Evolutionary conservation across 2,113 vertebrate species (phyloP), one percentile per base, ranked within the genome.

Genomic region (Pseudopodoces humilis): DNA sequence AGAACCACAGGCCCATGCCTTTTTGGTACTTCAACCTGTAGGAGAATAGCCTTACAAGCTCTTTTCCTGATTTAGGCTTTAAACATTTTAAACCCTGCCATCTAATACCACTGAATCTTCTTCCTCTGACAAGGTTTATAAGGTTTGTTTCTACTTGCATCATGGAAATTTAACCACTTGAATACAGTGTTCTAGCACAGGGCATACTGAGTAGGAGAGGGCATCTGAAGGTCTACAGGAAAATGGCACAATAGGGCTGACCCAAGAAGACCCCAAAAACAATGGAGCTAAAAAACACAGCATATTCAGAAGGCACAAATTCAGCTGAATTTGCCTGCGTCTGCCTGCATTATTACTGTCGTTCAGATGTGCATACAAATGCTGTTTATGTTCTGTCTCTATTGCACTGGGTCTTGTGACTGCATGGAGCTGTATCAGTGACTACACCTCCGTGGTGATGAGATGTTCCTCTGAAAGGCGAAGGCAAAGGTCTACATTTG

Each of bases 401-500:
- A 0, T 28, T 67, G 31, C 62, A 21, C 27, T 8, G 22, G 11
- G 35, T 60, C 70, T 81, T 63, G 39, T 75, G 69, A 64, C 50
- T 82, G 63, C 10, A 30, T 8, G 33, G 68, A 70, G n/a, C 50
- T 72, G 30, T 31, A 49, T 7, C 47, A 62, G 15, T 64, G 65
- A 76, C 0, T 0, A 74, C 46, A 83, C 5, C 37, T 47, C 76
- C 13, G 1, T 1, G 16, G 13, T 0, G 33, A 27, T 47, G 39
- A 35, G 41, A 56, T 44, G 10, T 21, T 77, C 30, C 59, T 80
- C 53, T 62, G 46, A 72, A 75, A 91, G 27, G 22, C 3, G 5
- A 84, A 76, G 41, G n/a, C n/a, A 94, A 63, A 90, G 27, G 27
- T 63, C 44, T 68, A 1, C 46, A 44, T 43, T 50, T 63, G 24